Evolutionary conservation across 2,113 vertebrate genomes (phyloP).

Genomic region (Cyanoramphus novaezelandiae): DNA sequence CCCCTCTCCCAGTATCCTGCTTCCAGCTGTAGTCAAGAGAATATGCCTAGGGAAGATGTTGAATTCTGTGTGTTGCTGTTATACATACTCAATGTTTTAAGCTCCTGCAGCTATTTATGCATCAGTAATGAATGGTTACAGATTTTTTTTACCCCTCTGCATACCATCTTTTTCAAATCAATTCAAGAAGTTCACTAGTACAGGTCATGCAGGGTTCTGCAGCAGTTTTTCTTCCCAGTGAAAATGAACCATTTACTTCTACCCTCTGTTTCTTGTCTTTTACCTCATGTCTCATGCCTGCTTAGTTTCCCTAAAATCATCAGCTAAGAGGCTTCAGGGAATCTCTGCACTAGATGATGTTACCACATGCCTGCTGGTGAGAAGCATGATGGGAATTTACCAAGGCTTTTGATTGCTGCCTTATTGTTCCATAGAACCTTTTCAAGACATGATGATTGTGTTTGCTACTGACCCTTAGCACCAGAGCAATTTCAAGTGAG

Average conservation of each 20-base stretch:
- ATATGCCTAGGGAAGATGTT: neutral
- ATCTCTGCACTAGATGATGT: neutral
- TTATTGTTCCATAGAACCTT: neutral
- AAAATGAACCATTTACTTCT: neutral
- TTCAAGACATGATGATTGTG: neutral
- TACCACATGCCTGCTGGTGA: neutral
- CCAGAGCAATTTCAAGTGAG: neutral
- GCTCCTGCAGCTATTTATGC: neutral
- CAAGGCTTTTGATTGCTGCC: neutral
- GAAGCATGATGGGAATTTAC: neutral
- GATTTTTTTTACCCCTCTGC: neutral
- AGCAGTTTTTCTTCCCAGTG: neutral
- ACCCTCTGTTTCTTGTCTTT: neutral
- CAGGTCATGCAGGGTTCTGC: neutral
- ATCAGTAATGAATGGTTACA: neutral
- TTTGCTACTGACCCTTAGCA: neutral
- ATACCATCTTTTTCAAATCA: neutral
- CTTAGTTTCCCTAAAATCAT: neutral
- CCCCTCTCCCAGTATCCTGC: neutral
- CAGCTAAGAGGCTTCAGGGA: neutral
- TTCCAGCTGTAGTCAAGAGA: neutral
- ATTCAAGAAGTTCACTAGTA: neutral
- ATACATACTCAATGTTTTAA: neutral
- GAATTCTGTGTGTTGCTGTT: neutral
- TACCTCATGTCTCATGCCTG: neutral